Base-by-base conservation (phyloP, 2,888 invertebrate genomes). In the Lasioglossum zephyrum region DNA sequence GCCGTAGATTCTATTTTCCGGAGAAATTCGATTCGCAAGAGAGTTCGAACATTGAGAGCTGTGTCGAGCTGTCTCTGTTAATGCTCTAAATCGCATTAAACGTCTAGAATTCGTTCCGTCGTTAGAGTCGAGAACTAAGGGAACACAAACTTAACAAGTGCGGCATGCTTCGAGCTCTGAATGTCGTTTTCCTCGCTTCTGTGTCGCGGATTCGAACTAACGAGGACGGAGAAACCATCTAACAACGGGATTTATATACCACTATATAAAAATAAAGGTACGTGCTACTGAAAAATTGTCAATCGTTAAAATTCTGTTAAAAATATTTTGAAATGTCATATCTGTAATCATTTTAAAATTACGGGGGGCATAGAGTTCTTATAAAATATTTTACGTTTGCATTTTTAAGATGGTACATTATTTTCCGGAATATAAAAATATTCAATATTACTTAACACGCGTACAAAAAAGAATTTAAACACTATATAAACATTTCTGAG, bases 1-100 rank as follows among this genome's bases (percentile, higher is more conserved):
- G 26, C 44, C 57, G 76, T 49, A 9, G 63, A 73, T 76, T 84
- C 74, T 49, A 82, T 73, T 84, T 75, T 84, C 82, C 60, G 16
- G 16, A 49, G 44, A 77, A 73, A 84, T 82, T 81, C 63, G 66
- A 81, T 82, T 77, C 76, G 6, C 26, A 0, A 18, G 26, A 6
- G 41, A 18, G 18, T 47, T 11, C n/a, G 44, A 18, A n/a, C 9
- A 9, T 22, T 49, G 63, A 81, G 11, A 3, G 18, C 5, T 49
- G 13, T 22, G 49, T 41, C 26, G 18, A 16, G 39, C 41, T 31
- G 39, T 16, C 26, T 26, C 44, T 53, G 9, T 53, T 73, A 49
- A 72, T 22, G n/a, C 63, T 72, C 73, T 11, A 13, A 74, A 39
- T 39, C 36, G 22, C 9, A n/a, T 53, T 39, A 53, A 72, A 6